Conservation (phyloP, 2,888 invertebrate genomes). For the Acronicta aceris region DNA sequence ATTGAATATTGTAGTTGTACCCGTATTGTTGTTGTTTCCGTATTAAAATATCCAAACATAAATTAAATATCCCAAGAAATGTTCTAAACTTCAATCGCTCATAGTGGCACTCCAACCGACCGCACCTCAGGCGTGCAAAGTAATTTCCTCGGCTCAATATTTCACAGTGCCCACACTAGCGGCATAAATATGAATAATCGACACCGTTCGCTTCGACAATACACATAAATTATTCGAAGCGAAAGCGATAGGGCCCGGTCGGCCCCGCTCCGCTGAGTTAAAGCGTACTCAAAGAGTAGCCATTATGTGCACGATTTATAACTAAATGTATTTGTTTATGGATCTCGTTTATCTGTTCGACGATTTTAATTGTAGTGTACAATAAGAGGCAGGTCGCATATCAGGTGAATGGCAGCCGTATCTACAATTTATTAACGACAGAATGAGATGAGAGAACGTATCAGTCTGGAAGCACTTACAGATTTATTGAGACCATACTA, state of each 20-base stretch:
- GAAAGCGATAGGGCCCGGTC: constrained; percentile 67
- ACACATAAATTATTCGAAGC: constrained; percentile 72
- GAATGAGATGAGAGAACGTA: neutral
- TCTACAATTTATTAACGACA: neutral
- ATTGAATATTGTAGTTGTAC: no score
- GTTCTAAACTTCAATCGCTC: constrained; percentile 3
- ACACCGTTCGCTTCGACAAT: constrained; percentile 71
- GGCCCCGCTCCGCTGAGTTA: constrained; percentile 51
- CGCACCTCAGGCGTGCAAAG: constrained; percentile 67
- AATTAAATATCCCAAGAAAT: neutral
- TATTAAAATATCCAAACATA: neutral
- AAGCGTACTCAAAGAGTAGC: constrained; percentile 57
- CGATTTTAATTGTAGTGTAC: constrained; percentile 51
- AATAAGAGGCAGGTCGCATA: constrained; percentile 32
- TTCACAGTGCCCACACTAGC: constrained; percentile 71
- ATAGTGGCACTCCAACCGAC: constrained; percentile 6
- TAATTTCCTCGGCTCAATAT: constrained; percentile 73
- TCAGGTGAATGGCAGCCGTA: constrained; percentile 18
- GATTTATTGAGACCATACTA: no score
- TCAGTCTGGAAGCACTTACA: no score
- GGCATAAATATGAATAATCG: constrained; percentile 81
- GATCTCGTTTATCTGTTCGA: constrained; percentile 53
- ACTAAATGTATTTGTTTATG: constrained; percentile 62
- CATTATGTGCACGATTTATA: constrained; percentile 60
- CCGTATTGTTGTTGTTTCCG: no score